Percentiles rank a stretch among this genome's conserved stretches.
Evolutionary conservation across 1,140 invertebrate genomes (phyloP).

Genomic region (Hycleus cichorii): DNA sequence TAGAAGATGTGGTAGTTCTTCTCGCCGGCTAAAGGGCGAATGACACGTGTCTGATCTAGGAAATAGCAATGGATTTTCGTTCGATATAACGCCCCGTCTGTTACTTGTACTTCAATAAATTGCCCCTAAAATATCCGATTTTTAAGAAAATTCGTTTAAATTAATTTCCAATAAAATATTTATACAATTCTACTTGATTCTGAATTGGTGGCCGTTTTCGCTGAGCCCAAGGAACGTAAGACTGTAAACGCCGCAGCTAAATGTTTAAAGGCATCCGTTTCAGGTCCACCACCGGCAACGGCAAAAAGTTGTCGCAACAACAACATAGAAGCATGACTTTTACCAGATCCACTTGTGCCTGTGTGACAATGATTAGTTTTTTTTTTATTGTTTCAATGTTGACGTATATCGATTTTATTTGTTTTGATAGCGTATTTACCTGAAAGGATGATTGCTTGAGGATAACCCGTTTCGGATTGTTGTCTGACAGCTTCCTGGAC

Average conservation of each 20-base stretch:
- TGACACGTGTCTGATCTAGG: slow-evolving; percentile 86
- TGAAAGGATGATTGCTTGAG: slow-evolving; percentile 87
- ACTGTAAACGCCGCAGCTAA: slow-evolving; percentile 91
- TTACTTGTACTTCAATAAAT: slow-evolving; percentile 94
- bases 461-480: slow-evolving; percentile 88
- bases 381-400: slow-evolving; percentile 8
- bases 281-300: slow-evolving; percentile 84
- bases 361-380: slow-evolving; percentile 33
- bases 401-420: background rate
- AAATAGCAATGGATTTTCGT: slow-evolving; percentile 96
- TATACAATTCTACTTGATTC: slow-evolving; percentile 89
- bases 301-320: slow-evolving; percentile 85
- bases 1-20: slow-evolving; percentile 98
- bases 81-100: slow-evolving; percentile 88
- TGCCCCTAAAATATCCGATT: slow-evolving; percentile 60
- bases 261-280: slow-evolving; percentile 95
- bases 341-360: slow-evolving; percentile 88
- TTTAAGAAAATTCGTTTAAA: background rate
- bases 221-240: slow-evolving; percentile 80
- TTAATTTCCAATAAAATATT: background rate
- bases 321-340: slow-evolving; percentile 89
- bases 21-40: slow-evolving; percentile 73
- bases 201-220: slow-evolving; percentile 81
- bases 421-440: slow-evolving; percentile 47
- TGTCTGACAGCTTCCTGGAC: slow-evolving; percentile 88